Percentiles rank a stretch among this genome's conserved stretches.
These are phyloP conservation scores for Pammene aurita DNA, from an alignment of 2,888 invertebrate genomes.

Conservation along the genomic window DNA sequence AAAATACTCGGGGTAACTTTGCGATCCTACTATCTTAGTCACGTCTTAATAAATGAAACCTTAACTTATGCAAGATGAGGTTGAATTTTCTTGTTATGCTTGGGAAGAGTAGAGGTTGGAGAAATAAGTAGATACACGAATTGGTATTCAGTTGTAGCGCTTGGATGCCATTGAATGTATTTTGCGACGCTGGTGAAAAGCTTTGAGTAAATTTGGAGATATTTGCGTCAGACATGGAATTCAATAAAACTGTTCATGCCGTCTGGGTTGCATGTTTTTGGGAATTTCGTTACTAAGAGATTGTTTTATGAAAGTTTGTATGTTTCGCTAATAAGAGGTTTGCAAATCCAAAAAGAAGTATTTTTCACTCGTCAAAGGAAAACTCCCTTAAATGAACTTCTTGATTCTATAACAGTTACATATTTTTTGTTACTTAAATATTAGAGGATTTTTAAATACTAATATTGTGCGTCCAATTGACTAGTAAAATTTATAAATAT, in stretches of 20 bases:
- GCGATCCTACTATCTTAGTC: slow-evolving; percentile 1
- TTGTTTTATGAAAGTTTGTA: no score
- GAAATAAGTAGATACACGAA: slow-evolving; percentile 26
- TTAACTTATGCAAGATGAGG: neutral
- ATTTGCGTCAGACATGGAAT: slow-evolving; percentile 36
- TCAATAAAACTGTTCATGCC: slow-evolving; percentile 35
- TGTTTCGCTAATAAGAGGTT: no score
- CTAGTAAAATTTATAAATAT: no score
- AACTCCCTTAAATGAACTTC: no score
- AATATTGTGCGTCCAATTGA: no score
- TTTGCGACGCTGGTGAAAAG: slow-evolving; percentile 40
- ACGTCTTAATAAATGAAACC: neutral
- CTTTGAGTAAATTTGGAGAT: slow-evolving; percentile 39
- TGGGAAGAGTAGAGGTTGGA: slow-evolving; percentile 1
- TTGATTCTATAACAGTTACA: no score
- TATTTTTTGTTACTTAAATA: no score
- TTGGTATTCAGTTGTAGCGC: slow-evolving; percentile 40
- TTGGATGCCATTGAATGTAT: slow-evolving; percentile 38
- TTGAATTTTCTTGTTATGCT: neutral
- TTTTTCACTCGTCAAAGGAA: no score
- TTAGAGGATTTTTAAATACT: no score
- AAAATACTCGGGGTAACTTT: slow-evolving; percentile 53
- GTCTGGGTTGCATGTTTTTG: slow-evolving; percentile 7
- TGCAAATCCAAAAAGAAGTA: no score
- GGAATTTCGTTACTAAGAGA: neutral